Conservation (phyloP, 2,797 vertebrate species). For the Varecia variegata region DNA sequence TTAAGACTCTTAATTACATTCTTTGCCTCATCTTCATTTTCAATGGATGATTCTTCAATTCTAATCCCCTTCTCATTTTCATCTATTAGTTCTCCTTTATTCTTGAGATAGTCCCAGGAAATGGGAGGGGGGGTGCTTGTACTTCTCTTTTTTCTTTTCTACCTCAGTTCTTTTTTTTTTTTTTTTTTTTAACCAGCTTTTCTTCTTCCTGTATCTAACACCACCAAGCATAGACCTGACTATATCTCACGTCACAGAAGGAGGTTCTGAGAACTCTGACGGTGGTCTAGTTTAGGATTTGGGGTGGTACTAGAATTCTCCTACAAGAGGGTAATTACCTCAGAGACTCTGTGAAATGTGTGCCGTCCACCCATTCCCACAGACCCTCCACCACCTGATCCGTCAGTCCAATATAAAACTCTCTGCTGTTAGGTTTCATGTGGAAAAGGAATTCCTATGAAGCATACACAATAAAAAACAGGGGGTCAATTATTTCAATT, state of each 20-base stretch:
- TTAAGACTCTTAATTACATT: background rate
- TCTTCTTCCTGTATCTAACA: background rate
- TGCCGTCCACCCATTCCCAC: slow-evolving; percentile 83
- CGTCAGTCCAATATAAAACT: slow-evolving; percentile 80
- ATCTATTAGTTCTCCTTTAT: background rate
- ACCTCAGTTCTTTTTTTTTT: background rate
- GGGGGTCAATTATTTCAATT: background rate
- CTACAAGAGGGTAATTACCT: slow-evolving; percentile 59
- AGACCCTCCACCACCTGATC: slow-evolving; percentile 4
- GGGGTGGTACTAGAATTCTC: background rate
- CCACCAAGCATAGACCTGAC: background rate
- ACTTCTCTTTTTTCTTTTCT: background rate
- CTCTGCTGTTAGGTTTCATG: slow-evolving; percentile 48
- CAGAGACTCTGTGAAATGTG: slow-evolving; percentile 47
- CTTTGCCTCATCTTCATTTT: background rate
- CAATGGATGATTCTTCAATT: background rate
- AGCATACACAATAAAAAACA: background rate
- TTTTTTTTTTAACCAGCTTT: background rate
- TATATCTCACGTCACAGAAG: background rate
- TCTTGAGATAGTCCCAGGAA: background rate
- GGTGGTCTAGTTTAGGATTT: background rate
- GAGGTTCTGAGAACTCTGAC: background rate
- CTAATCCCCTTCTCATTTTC: background rate
- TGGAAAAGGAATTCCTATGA: slow-evolving; percentile 78
- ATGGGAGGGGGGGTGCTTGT: background rate